A percentile compares a stretch with the other conserved stretches of the same genome.
phyloP scores from a whole-genome alignment of 2,888 invertebrate genomes.

The Cheilosia scutellata region DNA sequence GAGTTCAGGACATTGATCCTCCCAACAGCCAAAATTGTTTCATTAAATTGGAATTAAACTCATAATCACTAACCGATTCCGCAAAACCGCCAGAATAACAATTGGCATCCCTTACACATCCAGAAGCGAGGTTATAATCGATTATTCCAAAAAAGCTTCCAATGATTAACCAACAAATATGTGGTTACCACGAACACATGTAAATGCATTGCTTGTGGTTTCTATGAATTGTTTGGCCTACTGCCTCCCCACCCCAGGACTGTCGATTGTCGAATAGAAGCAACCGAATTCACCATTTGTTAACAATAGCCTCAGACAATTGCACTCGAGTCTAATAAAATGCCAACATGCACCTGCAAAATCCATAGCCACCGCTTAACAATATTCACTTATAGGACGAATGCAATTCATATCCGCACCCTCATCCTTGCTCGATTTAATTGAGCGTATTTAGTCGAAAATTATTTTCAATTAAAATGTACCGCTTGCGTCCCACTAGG shows the following conservation, averaged over 20 bases:
- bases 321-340: constrained; percentile 61
- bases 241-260: no score
- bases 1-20: constrained; percentile 11
- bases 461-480: constrained; percentile 70
- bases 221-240: neutral
- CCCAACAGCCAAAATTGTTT: constrained; percentile 47
- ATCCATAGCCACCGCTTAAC: constrained; percentile 27
- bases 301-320: constrained; percentile 40
- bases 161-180: constrained; percentile 66
- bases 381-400: neutral
- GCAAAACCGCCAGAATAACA: constrained; percentile 52
- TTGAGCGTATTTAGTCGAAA: constrained; percentile 72
- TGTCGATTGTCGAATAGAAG: neutral
- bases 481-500: constrained; percentile 21
- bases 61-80: constrained; percentile 56
- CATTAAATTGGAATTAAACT: constrained; percentile 60
- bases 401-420: neutral
- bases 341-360: constrained; percentile 31
- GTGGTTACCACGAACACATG: constrained; percentile 56
- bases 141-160: constrained; percentile 19
- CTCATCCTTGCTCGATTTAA: constrained; percentile 36
- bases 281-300: neutral
- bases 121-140: constrained; percentile 38
- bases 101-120: constrained; percentile 22
- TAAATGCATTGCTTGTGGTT: constrained; percentile 31